Evolutionary conservation across 2,113 vertebrate genomes (phyloP).

Genomic region (Ciconia boyciana): DNA sequence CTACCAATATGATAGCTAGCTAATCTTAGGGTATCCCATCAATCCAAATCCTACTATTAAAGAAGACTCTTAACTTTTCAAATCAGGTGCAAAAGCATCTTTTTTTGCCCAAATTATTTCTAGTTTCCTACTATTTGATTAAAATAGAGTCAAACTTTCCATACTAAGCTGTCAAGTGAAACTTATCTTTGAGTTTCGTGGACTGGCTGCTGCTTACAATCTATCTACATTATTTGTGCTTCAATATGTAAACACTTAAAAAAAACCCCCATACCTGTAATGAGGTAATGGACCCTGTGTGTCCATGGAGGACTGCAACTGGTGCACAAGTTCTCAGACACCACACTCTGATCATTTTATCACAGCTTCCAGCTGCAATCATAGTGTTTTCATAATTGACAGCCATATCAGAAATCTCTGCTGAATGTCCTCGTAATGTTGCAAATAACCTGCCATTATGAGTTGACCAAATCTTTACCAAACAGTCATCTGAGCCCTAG

Average conservation of each 20-base stretch:
- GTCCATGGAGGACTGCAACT: constrained; percentile 93
- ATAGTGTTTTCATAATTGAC: constrained; percentile 97
- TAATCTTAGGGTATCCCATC: neutral
- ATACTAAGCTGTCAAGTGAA: neutral
- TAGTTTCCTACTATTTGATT: neutral
- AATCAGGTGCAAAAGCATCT: neutral
- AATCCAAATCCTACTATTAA: neutral
- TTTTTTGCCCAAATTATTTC: neutral
- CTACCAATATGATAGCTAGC: neutral
- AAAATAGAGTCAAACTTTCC: neutral
- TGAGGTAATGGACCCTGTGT: constrained; percentile 96
- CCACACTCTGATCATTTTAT: constrained; percentile 96
- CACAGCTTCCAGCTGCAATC: constrained; percentile 96
- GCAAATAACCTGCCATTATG: constrained; percentile 92
- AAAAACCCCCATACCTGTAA: constrained; percentile 80
- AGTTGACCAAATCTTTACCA: constrained; percentile 98
- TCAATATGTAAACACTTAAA: neutral
- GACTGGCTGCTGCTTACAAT: neutral
- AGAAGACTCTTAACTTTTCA: neutral
- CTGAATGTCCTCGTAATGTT: constrained; percentile 92
- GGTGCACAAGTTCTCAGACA: constrained; percentile 96
- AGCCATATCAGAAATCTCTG: constrained; percentile 96
- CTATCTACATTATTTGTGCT: neutral
- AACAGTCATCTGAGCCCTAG: constrained; percentile 96
- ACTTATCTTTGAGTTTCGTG: neutral